Evolutionary conservation across 2,113 vertebrate genomes (phyloP).

Genomic region (Mixornis gularis): DNA sequence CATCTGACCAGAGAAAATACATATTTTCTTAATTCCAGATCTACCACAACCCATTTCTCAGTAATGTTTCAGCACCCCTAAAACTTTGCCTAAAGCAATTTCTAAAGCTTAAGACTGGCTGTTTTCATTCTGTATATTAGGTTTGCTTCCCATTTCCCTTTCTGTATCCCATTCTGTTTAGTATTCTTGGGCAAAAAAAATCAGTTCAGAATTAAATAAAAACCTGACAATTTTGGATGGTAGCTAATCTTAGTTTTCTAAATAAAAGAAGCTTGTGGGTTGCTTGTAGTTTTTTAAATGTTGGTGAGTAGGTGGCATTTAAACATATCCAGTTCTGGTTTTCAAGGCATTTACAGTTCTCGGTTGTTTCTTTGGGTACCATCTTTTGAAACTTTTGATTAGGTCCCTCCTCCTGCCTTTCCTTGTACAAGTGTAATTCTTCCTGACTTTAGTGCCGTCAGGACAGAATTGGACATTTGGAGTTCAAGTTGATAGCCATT

Average conservation of each 20-base stretch:
- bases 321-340: neutral
- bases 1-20: neutral
- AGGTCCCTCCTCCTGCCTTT: neutral
- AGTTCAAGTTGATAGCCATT: neutral
- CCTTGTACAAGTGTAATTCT: neutral
- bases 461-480: neutral
- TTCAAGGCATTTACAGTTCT: neutral
- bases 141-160: neutral
- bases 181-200: neutral
- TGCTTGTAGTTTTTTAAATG: neutral
- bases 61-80: neutral
- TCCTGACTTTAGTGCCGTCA: neutral
- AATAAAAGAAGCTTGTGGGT: slow-evolving; percentile 11
- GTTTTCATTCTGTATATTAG: neutral
- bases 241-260: slow-evolving; percentile 18
- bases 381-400: neutral
- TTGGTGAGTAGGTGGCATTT: slow-evolving; percentile 6
- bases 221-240: neutral
- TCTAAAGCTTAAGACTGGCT: neutral
- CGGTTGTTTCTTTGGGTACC: neutral
- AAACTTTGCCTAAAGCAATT: neutral
- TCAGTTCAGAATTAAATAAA: neutral
- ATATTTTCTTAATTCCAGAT: neutral
- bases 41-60: neutral
- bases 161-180: neutral